Evolutionary conservation across 2,888 invertebrate species (phyloP), one percentile per base, ranked within the genome.

Genomic region (Neocrepidodera transversa): DNA sequence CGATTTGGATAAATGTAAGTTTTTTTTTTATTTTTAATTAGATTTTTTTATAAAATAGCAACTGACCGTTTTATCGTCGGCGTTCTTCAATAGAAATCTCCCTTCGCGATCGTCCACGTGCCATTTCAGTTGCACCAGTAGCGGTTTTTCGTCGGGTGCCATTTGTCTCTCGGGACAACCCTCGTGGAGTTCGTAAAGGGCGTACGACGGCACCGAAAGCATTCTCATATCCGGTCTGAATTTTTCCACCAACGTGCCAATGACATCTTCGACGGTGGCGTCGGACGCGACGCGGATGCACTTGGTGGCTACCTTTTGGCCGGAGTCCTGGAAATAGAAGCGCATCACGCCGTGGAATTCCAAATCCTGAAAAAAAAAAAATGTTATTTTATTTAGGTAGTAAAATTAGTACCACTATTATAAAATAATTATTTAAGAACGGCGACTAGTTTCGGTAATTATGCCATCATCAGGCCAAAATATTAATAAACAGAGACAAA

Each of bases 281-380:
- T 96, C 95, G 60, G 95, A 96, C 48, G 97, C 93, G 48, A 99
- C 98, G 56, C 98, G 88, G 72, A 99, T 96, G 81, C 99, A 99
- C 83, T 99, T 99, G 43, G 99, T 99, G 54, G 97, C 95, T 61
- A 98, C 96, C 83, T 97, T 97, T 82, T 97, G 95, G 48, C 96
- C 97, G 53, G 94, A 93, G 81, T 98, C 98, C 91, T 98, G 97
- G 81, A 97, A 99, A 82, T 97, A 99, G 83, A 98, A 99, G 72
- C 99, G 89, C 95, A 99, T 99, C 61, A 99, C 99, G 45, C 99
- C 99, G 82, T 97, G 96, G 82, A 99, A 98, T 81, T 98, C 96
- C 81, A 97, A 85, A 75, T 95, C 93, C 96, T 97, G 84, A 28
- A 85, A 84, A 73, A 73, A 67, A 66, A 65, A 52, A 26, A 28